phyloP scores from a whole-genome alignment of 2,797 vertebrate genomes.

The Lemur catta region DNA sequence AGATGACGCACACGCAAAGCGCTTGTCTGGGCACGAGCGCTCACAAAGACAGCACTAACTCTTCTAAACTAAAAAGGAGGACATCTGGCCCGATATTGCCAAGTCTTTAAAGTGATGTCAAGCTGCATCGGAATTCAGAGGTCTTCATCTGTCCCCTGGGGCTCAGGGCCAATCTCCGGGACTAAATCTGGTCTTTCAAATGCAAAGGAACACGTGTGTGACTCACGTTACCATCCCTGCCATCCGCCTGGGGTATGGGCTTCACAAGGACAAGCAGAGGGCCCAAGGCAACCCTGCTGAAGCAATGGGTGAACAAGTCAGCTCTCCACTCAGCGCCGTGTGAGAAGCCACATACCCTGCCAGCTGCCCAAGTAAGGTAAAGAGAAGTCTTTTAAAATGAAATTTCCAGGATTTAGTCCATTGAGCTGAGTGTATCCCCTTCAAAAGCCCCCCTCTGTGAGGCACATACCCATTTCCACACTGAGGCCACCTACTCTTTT shows the following conservation, averaged over 20 bases:
- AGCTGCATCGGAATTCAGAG: not conserved
- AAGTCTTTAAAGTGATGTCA: not conserved
- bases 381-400: not conserved
- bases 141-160: not conserved
- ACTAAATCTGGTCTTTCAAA: not conserved
- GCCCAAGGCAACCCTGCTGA: not conserved
- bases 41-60: not conserved
- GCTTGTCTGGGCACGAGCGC: too few species aligned
- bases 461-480: not conserved
- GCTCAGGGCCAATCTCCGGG: not conserved
- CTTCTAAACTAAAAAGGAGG: not conserved
- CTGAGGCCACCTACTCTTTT: not conserved
- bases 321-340: not conserved
- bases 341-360: not conserved
- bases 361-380: not conserved
- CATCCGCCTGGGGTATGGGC: not conserved
- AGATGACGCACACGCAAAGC: fast-evolving
- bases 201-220: not conserved
- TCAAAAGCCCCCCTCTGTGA: not conserved
- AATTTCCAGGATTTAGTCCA: not conserved
- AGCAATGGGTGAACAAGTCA: not conserved
- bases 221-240: not conserved
- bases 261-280: not conserved
- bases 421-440: not conserved
- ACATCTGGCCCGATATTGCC: too few species aligned